These are phyloP conservation scores for Neoitamus cyanurus DNA, from an alignment of 2,888 invertebrate genomes.

Conservation along the genomic window DNA sequence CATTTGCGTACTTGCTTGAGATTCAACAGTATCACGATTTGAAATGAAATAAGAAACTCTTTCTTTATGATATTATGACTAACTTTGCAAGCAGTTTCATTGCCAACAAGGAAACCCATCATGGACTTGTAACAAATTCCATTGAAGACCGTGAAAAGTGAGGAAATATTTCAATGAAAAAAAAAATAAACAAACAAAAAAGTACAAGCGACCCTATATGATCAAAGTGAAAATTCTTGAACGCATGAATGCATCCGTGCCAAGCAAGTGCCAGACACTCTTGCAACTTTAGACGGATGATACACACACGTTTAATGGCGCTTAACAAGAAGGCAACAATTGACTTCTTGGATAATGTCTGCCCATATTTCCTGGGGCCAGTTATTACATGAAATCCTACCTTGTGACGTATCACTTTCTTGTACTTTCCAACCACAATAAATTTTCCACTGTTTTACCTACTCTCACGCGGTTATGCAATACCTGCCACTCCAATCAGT, in stretches of 20 bases:
- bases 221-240: not conserved
- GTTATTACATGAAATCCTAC: not conserved
- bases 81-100: not conserved
- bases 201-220: not conserved
- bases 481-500: not conserved
- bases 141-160: not conserved
- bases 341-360: not conserved
- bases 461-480: not conserved
- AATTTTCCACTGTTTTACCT: not conserved
- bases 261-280: not conserved
- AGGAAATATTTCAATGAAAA: not conserved
- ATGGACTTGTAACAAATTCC: not conserved
- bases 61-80: not conserved
- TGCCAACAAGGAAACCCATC: not conserved
- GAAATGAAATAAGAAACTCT: no score
- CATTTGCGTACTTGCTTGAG: no score
- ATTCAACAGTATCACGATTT: no score
- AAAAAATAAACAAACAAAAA: not conserved
- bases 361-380: not conserved
- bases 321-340: not conserved
- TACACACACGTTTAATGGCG: not conserved
- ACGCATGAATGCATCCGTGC: not conserved
- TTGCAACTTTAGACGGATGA: not conserved
- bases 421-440: not conserved
- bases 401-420: not conserved